Percentiles rank a stretch among this genome's conserved stretches.
These are phyloP conservation scores for Mugil cephalus DNA, from an alignment of 2,113 vertebrate genomes.

Conservation along the genomic window DNA sequence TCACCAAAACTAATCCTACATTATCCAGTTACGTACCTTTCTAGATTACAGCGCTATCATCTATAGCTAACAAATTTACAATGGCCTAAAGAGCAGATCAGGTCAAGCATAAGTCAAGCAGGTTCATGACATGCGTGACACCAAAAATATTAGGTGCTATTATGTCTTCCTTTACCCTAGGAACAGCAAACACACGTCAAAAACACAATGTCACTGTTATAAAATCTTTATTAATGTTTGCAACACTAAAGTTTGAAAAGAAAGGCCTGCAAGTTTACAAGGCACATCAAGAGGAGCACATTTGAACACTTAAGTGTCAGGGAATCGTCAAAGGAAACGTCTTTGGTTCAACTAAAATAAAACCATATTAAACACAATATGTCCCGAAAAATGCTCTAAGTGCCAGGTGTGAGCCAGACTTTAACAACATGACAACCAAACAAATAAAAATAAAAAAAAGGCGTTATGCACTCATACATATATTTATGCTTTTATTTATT, in stretches of 20 bases:
- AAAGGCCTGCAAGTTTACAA: constrained; percentile 42
- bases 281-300: constrained; percentile 21
- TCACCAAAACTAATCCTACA: not conserved
- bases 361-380: constrained; percentile 6
- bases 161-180: not conserved
- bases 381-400: not conserved
- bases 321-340: constrained; percentile 37
- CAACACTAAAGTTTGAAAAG: constrained; percentile 49
- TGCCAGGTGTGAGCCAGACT: not conserved
- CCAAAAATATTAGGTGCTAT: not conserved
- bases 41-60: not conserved
- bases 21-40: not conserved
- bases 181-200: constrained; percentile 9
- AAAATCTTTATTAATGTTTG: constrained; percentile 72
- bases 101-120: not conserved
- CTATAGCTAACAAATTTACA: not conserved
- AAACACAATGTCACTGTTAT: constrained; percentile 17
- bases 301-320: constrained; percentile 45
- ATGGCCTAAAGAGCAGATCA: not conserved
- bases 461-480: constrained; percentile 14
- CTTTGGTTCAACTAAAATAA: constrained; percentile 61
- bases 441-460: not conserved
- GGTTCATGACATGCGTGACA: not conserved
- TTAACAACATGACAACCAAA: not conserved
- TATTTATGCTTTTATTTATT: constrained; percentile 11